These are phyloP conservation scores for Ormyrus rosae DNA, from an alignment of 2,888 invertebrate genomes.

Conservation along the genomic window DNA sequence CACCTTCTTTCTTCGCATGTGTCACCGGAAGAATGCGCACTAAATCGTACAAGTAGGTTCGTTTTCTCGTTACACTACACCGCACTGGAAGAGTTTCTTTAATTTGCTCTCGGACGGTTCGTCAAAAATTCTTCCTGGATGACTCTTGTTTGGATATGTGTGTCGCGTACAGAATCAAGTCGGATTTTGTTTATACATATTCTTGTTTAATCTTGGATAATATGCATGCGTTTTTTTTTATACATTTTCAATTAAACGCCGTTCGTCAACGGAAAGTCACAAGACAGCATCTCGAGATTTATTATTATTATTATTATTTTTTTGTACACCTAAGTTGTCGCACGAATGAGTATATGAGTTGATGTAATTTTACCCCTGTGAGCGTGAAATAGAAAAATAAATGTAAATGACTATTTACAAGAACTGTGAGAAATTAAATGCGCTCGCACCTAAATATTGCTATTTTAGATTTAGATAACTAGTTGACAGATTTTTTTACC, in stretches of 20 bases:
- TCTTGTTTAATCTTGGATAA: slow-evolving; percentile 19
- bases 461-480: slow-evolving; percentile 55
- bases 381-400: slow-evolving; percentile 71
- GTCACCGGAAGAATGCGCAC: slow-evolving; percentile 3
- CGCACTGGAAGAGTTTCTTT: slow-evolving; percentile 6
- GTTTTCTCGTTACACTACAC: background rate
- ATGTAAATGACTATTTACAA: slow-evolving; percentile 71
- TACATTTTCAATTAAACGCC: background rate
- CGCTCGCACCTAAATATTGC: slow-evolving; percentile 57
- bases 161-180: slow-evolving; percentile 32
- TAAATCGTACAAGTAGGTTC: slow-evolving; percentile 6
- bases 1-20: background rate
- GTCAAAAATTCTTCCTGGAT: slow-evolving; percentile 40
- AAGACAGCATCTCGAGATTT: slow-evolving; percentile 1
- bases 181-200: slow-evolving; percentile 36
- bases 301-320: slow-evolving; percentile 6
- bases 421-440: slow-evolving; percentile 64
- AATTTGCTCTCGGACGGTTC: slow-evolving; percentile 37
- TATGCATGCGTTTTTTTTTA: slow-evolving; percentile 7
- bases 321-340: slow-evolving; percentile 12
- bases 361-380: slow-evolving; percentile 4
- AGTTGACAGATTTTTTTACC: slow-evolving; percentile 23
- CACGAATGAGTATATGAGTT: slow-evolving; percentile 9
- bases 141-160: slow-evolving; percentile 22
- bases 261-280: slow-evolving; percentile 1